Base-by-base conservation (phyloP, 1,140 invertebrate species). In the Calephelis virginiensis region DNA sequence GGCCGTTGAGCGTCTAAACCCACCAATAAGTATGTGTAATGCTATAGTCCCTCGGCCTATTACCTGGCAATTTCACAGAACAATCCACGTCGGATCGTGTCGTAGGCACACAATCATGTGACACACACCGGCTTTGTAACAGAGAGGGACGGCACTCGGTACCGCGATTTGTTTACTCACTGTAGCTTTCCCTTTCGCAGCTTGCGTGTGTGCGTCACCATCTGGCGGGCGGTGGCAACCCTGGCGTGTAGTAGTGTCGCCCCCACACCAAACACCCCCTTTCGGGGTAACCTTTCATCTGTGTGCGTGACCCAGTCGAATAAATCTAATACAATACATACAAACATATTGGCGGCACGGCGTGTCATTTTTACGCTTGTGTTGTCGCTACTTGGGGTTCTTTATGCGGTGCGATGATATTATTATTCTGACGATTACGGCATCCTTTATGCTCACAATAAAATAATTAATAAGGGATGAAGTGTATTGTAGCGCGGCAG, bases 391-490 rank as follows among this genome's bases (percentile, higher is more conserved):
- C 85, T 89, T 84, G 82, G 89, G 89, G 86, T 89, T 88, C 86
- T 89, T 89, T 87, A 89, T 85, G 81, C 83, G 78, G 75, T 78
- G 83, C 83, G 81, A 87, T 89, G 89, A 88, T 91, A 89, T 89
- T 91, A 91, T 91, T 91, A 91, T 91, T 89, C 86, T 84, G 83
- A 83, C 85, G 85, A 91, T 91, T 91, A 91, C 86, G 85, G 80
- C 86, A 85, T 89, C 89, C 82, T 90, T 90, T 90, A 91, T 90
- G 85, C 82, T 83, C 82, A 89, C 89, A 89, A 91, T 91, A 89
- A 91, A 91, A 91, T 90, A 91, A 91, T 91, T 91, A 91, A 91
- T 91, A 91, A 91, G 87, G 89, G 89, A 91, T 89, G 86, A 84
- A 85, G 82, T 81, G 82, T 82, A 88, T 89, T 87, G 85, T 89